Percentiles rank a stretch among this genome's conserved stretches.
Evolutionary conservation across 1,140 invertebrate species (phyloP).

Genomic region (Rhizoglyphus robini): DNA sequence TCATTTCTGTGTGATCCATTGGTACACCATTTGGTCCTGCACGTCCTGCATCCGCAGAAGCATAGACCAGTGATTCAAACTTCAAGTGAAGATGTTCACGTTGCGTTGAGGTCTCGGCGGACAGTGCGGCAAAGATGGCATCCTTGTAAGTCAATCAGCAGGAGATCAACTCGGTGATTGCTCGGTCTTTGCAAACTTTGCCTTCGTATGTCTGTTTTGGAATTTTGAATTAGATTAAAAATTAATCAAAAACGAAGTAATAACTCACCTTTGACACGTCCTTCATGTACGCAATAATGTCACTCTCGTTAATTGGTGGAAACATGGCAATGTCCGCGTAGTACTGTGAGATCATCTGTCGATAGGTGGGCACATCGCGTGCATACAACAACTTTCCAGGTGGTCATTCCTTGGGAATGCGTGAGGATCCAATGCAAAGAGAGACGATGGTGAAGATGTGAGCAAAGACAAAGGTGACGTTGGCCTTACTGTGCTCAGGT

Average conservation of each 20-base stretch:
- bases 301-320: too few species aligned
- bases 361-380: slow-evolving; percentile 29
- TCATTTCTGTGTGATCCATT: too few species aligned
- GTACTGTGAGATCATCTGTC: slow-evolving; percentile 27
- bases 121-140: background rate
- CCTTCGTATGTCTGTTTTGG: too few species aligned
- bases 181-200: too few species aligned
- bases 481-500: too few species aligned
- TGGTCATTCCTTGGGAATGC: too few species aligned
- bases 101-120: too few species aligned
- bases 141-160: slow-evolving; percentile 1
- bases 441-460: background rate
- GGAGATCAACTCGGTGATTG: background rate
- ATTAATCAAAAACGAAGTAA: background rate
- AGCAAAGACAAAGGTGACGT: slow-evolving; percentile 1
- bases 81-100: too few species aligned
- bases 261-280: slow-evolving; percentile 25
- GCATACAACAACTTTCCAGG: slow-evolving; percentile 34
- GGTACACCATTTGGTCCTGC: too few species aligned
- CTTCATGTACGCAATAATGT: slow-evolving; percentile 27
- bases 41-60: too few species aligned
- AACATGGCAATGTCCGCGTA: slow-evolving; percentile 28
- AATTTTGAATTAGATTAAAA: background rate
- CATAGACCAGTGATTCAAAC: too few species aligned
- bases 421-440: slow-evolving; percentile 8